Conservation (phyloP, 2,113 vertebrate genomes). For the Oreochromis tanganicae region DNA sequence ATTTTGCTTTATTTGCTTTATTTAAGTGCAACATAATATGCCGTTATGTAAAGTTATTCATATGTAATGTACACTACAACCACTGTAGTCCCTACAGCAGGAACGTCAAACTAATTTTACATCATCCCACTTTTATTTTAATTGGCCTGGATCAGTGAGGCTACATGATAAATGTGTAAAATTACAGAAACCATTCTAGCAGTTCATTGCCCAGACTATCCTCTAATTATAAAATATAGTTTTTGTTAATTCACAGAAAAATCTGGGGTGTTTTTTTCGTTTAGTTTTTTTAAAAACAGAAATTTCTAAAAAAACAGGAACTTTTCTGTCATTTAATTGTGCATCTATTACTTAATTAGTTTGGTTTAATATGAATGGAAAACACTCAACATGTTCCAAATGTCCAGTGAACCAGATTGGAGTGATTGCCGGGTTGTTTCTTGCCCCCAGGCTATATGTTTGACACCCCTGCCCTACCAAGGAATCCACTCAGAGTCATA, state of each 20-base stretch:
- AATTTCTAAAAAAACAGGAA: accelerated
- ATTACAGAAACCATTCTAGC: not conserved
- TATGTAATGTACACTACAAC: not conserved
- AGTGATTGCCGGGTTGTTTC: not conserved
- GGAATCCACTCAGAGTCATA: not conserved
- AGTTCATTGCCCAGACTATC: not conserved
- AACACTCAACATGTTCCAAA: not conserved
- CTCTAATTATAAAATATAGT: not conserved
- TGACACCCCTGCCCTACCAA: not conserved
- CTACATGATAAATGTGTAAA: not conserved
- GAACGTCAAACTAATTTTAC: not conserved
- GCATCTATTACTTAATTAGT: not conserved
- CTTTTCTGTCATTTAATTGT: not conserved
- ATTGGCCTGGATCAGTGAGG: not conserved
- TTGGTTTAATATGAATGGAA: not conserved
- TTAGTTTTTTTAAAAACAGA: not conserved
- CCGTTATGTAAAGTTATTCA: not conserved
- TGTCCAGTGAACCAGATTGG: not conserved
- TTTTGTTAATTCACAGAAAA: not conserved
- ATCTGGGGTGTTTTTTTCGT: not conserved
- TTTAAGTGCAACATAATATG: not conserved
- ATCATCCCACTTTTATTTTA: not conserved
- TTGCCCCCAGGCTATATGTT: not conserved
- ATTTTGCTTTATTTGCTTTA: not conserved
- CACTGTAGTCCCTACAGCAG: not conserved